Base-by-base conservation (phyloP, 2,888 invertebrate species). In the Hirtodrosophila trivittata region DNA sequence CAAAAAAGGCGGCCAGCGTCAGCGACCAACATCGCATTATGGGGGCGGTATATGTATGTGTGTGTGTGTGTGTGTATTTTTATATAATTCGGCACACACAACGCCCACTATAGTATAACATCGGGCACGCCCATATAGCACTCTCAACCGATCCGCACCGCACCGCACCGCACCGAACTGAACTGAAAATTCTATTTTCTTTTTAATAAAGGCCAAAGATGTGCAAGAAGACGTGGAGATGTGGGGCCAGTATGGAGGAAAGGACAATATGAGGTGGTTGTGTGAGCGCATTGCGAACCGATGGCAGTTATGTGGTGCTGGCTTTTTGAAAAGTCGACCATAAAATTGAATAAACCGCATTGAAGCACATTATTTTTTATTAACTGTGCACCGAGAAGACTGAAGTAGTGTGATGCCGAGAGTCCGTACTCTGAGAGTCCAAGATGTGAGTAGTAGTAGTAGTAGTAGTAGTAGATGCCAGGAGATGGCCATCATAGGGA, bases 301-400 rank as follows among this genome's bases (percentile, higher is more conserved):
- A 13, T 57, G 56, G 26, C 16, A 58, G 47, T 65, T 56, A 54
- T 66, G 56, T 39, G 46, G 63, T 45, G 56, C 58, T 72, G 64
- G 71, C 68, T 80, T 80, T 81, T 77, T 80, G 81, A 82, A 82
- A 86, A 83, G 70, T 84, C 78, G 75, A 77, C 82, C 86, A 86
- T 82, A 86, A 86, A 82, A 82, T 86, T 82, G 86, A 82, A 82
- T 86, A 82, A 82, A 84, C 82, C 81, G 82, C 86, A 82, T 82
- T 82, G 86, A 77, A 81, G 82, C 77, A 86, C 86, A 82, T 82
- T 82, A 86, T 82, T 81, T 82, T 82, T 86, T 82, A 82, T 82
- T 86, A 86, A 82, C 84, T 82, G 82, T 66, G 65, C 77, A 58
- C 55, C 52, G 25, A 28, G 45, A 46, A 41, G 26, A 25, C 32